These are phyloP conservation scores for Tangara arthus DNA, from an alignment of 2,797 vertebrate species.

Conservation along the genomic window DNA sequence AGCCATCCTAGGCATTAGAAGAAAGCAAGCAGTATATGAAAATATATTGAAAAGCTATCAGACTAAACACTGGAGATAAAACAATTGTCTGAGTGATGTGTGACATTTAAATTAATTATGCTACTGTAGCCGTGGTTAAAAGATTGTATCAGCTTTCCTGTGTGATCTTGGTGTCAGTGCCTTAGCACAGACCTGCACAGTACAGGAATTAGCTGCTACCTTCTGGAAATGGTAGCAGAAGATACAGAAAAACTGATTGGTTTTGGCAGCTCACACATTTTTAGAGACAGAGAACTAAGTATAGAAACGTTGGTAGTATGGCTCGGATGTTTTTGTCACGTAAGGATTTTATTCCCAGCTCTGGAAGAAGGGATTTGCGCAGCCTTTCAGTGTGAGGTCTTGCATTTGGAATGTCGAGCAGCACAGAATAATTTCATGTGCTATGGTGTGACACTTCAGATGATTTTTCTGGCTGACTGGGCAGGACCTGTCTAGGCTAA, in stretches of 20 bases:
- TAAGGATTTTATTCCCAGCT: not conserved
- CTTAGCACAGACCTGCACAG: not conserved
- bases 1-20: not conserved
- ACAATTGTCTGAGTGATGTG: not conserved
- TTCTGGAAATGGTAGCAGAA: not conserved
- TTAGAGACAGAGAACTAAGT: not conserved
- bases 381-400: not conserved
- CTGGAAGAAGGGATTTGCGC: not conserved
- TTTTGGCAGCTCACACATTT: not conserved
- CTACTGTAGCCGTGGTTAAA: not conserved
- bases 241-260: not conserved
- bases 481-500: not conserved
- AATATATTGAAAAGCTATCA: not conserved
- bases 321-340: not conserved
- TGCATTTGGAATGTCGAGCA: not conserved
- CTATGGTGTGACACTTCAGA: not conserved
- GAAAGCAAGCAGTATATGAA: not conserved
- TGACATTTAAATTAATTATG: not conserved
- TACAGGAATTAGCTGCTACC: not conserved
- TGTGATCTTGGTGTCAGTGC: not conserved
- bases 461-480: not conserved
- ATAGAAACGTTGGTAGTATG: not conserved
- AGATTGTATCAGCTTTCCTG: not conserved
- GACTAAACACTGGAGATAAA: not conserved
- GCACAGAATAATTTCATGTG: accelerated